These are phyloP conservation scores for Semaprochilodus insignis DNA, from an alignment of 2,797 vertebrate species.

Conservation along the genomic window DNA sequence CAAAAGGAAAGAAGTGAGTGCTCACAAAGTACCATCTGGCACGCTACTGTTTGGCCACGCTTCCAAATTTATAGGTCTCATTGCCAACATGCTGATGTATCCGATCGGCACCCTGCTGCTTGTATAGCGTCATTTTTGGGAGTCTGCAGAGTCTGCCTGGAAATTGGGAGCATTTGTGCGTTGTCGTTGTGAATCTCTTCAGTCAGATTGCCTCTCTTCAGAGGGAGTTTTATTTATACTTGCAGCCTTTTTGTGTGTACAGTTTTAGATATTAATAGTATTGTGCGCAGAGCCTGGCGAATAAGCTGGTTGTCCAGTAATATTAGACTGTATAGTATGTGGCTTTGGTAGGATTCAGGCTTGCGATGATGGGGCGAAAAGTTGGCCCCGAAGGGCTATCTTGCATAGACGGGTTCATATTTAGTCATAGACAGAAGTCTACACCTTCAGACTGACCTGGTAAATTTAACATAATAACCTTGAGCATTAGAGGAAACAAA, in stretches of 20 bases:
- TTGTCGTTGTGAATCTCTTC: background rate
- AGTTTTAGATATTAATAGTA: too few species aligned
- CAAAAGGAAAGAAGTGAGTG: slow-evolving; percentile 96
- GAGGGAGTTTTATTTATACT: too few species aligned
- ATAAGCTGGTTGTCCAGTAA: too few species aligned
- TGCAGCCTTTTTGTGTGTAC: too few species aligned
- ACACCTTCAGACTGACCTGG: too few species aligned
- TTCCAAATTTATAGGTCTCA: slow-evolving; percentile 20
- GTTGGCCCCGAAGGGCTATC: too few species aligned
- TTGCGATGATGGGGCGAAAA: background rate
- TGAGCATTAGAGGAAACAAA: too few species aligned
- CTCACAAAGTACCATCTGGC: slow-evolving; percentile 52
- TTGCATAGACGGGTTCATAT: too few species aligned
- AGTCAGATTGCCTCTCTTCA: background rate
- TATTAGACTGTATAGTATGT: too few species aligned
- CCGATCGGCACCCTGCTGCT: slow-evolving; percentile 43
- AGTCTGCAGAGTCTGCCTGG: slow-evolving; percentile 12
- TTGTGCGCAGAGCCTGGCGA: too few species aligned
- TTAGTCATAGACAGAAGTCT: too few species aligned
- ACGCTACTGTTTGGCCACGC: slow-evolving; percentile 21
- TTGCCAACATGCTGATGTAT: slow-evolving; percentile 42
- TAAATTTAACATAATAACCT: too few species aligned
- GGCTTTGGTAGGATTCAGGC: background rate
- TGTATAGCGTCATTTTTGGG: slow-evolving; percentile 22
- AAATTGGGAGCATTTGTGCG: background rate